phyloP scores from a whole-genome alignment of 2,113 vertebrate genomes.

The Ibidorhyncha struthersii region DNA sequence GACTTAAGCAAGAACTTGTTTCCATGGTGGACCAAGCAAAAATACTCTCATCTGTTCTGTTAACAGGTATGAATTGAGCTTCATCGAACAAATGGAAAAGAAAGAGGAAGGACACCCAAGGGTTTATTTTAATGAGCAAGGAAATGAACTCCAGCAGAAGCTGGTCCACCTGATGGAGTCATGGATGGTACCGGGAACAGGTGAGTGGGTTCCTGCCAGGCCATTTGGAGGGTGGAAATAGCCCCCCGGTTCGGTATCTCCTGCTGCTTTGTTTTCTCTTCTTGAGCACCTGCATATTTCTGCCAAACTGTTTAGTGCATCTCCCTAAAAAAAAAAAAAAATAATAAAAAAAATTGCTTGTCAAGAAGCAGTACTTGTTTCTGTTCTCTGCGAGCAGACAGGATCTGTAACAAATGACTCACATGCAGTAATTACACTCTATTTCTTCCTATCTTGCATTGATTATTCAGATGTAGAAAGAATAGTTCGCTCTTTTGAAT shows the following conservation, averaged over 20 bases:
- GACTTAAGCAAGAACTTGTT: not conserved
- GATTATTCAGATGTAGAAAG: constrained; percentile 46
- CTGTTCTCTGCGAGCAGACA: not conserved
- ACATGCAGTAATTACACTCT: constrained; percentile 39
- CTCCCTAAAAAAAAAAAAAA: not conserved
- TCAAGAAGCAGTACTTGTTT: not conserved
- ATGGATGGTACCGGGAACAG: not conserved
- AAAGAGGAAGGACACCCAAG: not conserved
- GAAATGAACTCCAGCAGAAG: not conserved
- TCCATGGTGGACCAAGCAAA: not conserved
- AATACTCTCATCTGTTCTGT: not conserved
- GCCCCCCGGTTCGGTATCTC: not conserved
- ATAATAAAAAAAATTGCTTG: not conserved
- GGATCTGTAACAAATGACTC: constrained; percentile 46
- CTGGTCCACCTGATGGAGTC: not conserved
- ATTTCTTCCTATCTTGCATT: constrained; percentile 34
- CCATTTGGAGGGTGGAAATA: not conserved
- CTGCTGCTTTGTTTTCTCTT: not conserved
- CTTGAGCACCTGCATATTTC: not conserved
- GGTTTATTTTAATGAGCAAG: not conserved
- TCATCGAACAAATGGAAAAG: not conserved
- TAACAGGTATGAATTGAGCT: not conserved
- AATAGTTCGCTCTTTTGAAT: not conserved
- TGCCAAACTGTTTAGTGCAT: not conserved
- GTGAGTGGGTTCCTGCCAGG: not conserved